Base-by-base conservation (phyloP, 1,140 invertebrate genomes). In the Drosophila malerkotliana region DNA sequence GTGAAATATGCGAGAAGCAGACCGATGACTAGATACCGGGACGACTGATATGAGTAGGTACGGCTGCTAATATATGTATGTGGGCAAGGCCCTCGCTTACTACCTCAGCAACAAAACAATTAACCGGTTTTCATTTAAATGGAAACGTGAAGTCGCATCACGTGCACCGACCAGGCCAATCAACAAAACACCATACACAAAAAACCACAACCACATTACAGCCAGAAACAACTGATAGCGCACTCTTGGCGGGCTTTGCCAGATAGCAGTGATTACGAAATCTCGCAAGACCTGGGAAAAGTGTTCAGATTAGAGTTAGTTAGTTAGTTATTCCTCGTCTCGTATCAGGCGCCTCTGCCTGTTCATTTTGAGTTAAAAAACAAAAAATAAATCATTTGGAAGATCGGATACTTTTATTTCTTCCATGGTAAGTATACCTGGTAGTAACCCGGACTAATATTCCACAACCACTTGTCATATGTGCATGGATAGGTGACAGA, bases 41-140 rank as follows among this genome's bases (percentile, higher is more conserved):
- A 21, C 3, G 24, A 18, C 45, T 49, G 45, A 67, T 67, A 63
- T 63, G 32, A 49, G 7, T 14, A 6, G 18, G 15, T 15, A 44
- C 8, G 41, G 4, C 15, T 51, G 47, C 24, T 63, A 41, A 24
- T 32, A 45, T 37, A 14, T 18, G 41, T 18, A n/a, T 9, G 28
- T 45, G 28, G 18, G 15, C 21, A 57, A 34, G 12, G 26, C 56
- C 44, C n/a, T 34, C 15, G 24, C 28, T 10, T 3, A 44, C 45
- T 63, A 24, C 62, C 62, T 7, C 57, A 30, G 24, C 49, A 63
- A 39, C 32, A 32, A 68, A 68, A 47, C 51, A 56, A 69, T 68
- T 69, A 69, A 69, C 66, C 66, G 66, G 66, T 68, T 69, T 68
- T 10, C 14, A 47, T 56, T 56, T 56, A 48, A 45, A 56, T 67